A percentile compares a stretch with the other conserved stretches of the same genome.
Conservation (phyloP, 1,140 invertebrate genomes). For the Achroia grisella region DNA sequence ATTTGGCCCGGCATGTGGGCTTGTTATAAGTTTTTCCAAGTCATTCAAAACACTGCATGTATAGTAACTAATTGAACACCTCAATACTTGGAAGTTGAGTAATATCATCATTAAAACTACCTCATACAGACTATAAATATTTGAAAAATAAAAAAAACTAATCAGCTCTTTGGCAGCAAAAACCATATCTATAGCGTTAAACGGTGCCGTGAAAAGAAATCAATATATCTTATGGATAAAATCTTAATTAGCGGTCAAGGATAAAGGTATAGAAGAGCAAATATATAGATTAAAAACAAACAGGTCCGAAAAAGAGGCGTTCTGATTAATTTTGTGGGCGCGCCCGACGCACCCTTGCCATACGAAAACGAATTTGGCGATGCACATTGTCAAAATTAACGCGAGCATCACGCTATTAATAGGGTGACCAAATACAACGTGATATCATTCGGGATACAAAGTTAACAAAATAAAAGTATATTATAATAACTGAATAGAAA, state of each 20-base stretch:
- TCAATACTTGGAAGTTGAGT: no score
- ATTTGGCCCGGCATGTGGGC: conserved; percentile 8
- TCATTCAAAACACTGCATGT: no score
- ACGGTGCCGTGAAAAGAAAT: not conserved
- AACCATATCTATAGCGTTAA: not conserved
- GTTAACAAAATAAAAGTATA: not conserved
- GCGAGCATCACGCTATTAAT: conserved; percentile 22
- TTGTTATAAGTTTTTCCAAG: not conserved
- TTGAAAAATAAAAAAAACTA: no score
- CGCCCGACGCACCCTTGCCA: conserved; percentile 18
- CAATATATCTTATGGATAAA: conserved; percentile 58
- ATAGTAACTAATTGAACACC: no score
- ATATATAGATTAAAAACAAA: conserved; percentile 57
- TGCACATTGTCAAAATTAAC: conserved; percentile 53
- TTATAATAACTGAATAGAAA: not conserved
- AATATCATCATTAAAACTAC: no score
- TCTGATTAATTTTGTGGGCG: conserved; percentile 60
- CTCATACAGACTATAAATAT: no score
- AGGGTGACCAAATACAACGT: conserved; percentile 23
- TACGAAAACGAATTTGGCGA: conserved; percentile 44
- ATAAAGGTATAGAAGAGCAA: conserved; percentile 34
- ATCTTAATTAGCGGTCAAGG: conserved; percentile 60
- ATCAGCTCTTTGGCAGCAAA: no score
- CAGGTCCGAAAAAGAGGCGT: conserved; percentile 59
- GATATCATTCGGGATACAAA: not conserved